Conservation (phyloP, 2,797 vertebrate genomes). For the Eulemur mongoz region DNA sequence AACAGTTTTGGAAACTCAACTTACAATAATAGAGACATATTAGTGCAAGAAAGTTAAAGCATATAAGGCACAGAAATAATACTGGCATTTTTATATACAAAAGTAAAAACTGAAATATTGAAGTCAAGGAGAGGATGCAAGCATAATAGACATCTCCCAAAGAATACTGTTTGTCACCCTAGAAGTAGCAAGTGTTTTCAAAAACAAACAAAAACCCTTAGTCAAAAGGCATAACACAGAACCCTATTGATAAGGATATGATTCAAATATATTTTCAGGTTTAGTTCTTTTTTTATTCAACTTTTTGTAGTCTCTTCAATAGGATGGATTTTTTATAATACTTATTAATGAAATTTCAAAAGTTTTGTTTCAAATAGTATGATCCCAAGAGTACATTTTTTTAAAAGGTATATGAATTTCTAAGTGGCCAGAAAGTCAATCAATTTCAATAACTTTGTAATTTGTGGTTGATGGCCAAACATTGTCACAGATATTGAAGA, state of each 20-base stretch:
- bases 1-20: not conserved
- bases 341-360: not conserved
- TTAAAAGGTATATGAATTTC: not conserved
- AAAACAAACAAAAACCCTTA: not conserved
- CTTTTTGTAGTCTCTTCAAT: not conserved
- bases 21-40: not conserved
- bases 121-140: not conserved
- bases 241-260: not conserved
- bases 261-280: not conserved
- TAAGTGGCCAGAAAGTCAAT: not conserved
- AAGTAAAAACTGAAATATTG: not conserved
- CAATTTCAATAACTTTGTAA: not conserved
- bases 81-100: not conserved
- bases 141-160: not conserved
- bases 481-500: not conserved
- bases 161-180: not conserved
- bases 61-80: not conserved
- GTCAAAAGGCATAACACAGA: not conserved
- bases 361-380: not conserved
- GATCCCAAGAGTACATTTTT: not conserved
- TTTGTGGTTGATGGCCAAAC: not conserved
- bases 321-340: not conserved
- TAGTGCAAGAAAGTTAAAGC: not conserved
- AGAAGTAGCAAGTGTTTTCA: not conserved
- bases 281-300: not conserved